Evolutionary conservation across 2,888 invertebrate genomes (phyloP), one percentile per base, ranked within the genome.

Genomic region (Atethmia centrago): DNA sequence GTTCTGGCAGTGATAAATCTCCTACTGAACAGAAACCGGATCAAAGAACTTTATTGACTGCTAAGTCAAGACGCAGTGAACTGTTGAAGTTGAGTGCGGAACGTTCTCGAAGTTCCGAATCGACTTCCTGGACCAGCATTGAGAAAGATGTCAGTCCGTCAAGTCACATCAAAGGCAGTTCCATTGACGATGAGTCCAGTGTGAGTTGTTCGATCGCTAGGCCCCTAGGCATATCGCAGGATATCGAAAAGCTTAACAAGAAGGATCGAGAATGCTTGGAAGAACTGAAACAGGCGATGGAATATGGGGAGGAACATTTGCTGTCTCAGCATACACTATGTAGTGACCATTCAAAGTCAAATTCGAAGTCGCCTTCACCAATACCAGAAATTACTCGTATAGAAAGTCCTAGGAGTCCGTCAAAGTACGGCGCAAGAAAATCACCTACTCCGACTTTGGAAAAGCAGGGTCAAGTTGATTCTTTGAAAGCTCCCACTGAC

Each of bases 71-170:
- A 87, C 95, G 96, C 71, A 95, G 95, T 79, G 97, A 97, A 87
- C 89, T 97, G 62, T 92, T 97, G 7, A 97, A 98, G 88, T 92
- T 97, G 40, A 98, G 97, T 84, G 97, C 98, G 1, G 98, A 98
- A 90, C 97, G 98, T 77, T 98, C 98, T 1, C 96, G 97, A 84
- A 98, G 98, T 87, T 98, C 98, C 3, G 98, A 98, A 88, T 98
- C 98, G 0, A 97, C 97, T 49, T 98, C 98, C 0, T 98, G 98
- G 98, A 98, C 98, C 0, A 98, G 98, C 87, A 97, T 97, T n/a
- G 98, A 98, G 90, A 97, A 97, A 91, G 97, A 97, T 89, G 94
- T 95, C 0, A 97, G 97, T 87, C 97, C 97, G 16, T 96, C 96
- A 2, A 95, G 96, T 85, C 96, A 97, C 75, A 97, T 97, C 77